A percentile compares a stretch with the other conserved stretches of the same genome.
Evolutionary conservation across 1,140 invertebrate species (phyloP).

Genomic region (Calephelis virginiensis): DNA sequence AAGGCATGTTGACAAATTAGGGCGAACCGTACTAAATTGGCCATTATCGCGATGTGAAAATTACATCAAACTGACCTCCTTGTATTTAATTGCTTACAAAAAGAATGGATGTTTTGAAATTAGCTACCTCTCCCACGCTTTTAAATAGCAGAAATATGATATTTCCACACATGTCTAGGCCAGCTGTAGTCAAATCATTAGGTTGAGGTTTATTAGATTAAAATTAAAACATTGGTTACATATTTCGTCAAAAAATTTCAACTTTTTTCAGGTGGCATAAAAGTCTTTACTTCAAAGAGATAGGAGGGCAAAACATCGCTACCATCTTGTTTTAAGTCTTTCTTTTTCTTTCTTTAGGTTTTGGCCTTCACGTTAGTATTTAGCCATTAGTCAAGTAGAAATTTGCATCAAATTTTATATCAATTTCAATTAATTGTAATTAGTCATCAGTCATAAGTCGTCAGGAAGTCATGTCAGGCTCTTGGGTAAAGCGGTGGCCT

Average conservation of each 20-base stretch:
- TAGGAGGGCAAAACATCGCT: too few species aligned
- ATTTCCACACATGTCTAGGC: constrained; percentile 11
- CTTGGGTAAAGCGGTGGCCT: too few species aligned
- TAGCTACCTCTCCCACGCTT: constrained; percentile 55
- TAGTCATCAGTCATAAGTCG: too few species aligned
- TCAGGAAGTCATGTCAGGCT: too few species aligned
- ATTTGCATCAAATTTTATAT: too few species aligned
- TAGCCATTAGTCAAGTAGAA: too few species aligned
- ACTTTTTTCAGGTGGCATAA: too few species aligned
- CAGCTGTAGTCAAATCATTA: not conserved
- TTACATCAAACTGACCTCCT: constrained; percentile 58
- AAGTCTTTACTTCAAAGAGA: too few species aligned
- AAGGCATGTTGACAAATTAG: constrained; percentile 20
- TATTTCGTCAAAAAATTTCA: not conserved
- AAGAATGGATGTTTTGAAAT: constrained; percentile 63
- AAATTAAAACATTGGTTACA: not conserved
- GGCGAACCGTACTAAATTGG: constrained; percentile 56
- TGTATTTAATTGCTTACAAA: constrained; percentile 44
- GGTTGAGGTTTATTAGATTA: not conserved
- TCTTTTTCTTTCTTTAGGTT: too few species aligned
- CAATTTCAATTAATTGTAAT: too few species aligned
- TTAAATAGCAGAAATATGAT: constrained; percentile 39
- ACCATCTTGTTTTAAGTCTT: too few species aligned
- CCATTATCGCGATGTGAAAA: constrained; percentile 69
- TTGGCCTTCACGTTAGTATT: too few species aligned